phyloP scores from a whole-genome alignment of 2,113 vertebrate genomes.

The Xiphophorus hellerii region DNA sequence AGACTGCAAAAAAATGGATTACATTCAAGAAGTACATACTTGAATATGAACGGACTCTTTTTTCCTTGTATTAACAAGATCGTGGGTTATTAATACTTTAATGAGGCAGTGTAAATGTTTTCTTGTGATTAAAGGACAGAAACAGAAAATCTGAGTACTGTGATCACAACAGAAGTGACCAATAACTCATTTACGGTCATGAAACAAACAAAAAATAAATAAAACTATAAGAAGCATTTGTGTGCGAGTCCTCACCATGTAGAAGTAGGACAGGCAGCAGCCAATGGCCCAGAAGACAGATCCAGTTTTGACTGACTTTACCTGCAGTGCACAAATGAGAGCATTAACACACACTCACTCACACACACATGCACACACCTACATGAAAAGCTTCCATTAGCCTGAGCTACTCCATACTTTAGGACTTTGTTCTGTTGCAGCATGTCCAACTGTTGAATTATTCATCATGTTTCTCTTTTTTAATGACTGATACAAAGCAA shows the following conservation, averaged over 20 bases:
- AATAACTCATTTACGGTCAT: no score
- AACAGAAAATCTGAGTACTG: no score
- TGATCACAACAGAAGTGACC: no score
- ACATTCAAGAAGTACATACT: no score
- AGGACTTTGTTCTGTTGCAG: neutral
- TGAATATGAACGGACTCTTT: no score
- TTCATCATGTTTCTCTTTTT: conserved; percentile 30
- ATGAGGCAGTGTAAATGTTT: no score
- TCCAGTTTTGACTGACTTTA: conserved; percentile 94
- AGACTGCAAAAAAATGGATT: no score
- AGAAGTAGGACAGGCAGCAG: conserved; percentile 94
- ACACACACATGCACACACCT: neutral
- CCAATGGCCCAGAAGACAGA: conserved; percentile 93
- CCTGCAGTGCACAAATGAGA: conserved; percentile 68
- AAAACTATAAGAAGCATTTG: neutral
- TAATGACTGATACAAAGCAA: conserved; percentile 37
- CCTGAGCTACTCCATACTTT: neutral
- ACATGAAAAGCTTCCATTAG: conserved; percentile 19
- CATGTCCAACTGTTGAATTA: conserved; percentile 35
- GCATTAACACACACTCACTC: neutral
- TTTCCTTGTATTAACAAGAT: no score
- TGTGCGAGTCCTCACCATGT: conserved; percentile 86
- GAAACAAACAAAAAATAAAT: no score
- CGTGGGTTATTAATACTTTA: no score
- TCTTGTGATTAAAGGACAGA: no score